Conservation (phyloP, 1,140 invertebrate genomes). For the Drosophila mayri region DNA sequence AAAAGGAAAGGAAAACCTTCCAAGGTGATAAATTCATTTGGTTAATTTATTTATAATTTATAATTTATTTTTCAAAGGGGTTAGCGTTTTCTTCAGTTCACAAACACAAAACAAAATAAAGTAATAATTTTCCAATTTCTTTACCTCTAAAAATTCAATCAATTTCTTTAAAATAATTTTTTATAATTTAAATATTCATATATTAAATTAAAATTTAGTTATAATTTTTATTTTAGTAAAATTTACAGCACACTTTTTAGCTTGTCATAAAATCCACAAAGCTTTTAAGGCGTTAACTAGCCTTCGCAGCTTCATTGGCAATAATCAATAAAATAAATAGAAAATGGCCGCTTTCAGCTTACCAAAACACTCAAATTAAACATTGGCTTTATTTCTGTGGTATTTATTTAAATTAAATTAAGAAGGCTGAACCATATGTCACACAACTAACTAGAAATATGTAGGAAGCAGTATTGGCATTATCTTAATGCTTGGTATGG, state of each 20-base stretch:
- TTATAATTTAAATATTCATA: not conserved
- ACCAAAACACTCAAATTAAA: not conserved
- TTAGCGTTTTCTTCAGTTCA: not conserved
- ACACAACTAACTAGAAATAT: slow-evolving; percentile 18
- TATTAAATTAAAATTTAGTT: no score
- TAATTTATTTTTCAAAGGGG: not conserved
- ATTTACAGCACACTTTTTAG: slow-evolving; percentile 59
- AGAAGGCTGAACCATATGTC: slow-evolving; percentile 35
- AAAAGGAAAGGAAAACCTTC: not conserved
- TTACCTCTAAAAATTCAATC: no score
- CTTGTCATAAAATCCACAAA: slow-evolving; percentile 30
- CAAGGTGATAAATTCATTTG: not conserved
- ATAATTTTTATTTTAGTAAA: not conserved
- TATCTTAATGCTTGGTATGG: slow-evolving; percentile 53
- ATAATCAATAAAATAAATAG: slow-evolving; percentile 17
- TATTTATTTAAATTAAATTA: slow-evolving; percentile 24
- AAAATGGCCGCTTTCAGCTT: slow-evolving; percentile 22
- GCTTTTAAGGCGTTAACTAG: slow-evolving; percentile 41
- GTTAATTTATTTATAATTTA: no score
- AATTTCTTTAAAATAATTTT: not conserved
- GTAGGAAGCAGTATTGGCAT: slow-evolving; percentile 2
- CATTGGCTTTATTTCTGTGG: not conserved
- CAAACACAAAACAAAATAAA: no score
- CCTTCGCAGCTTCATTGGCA: slow-evolving; percentile 34
- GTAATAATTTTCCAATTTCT: no score